Conservation (phyloP, 2,113 vertebrate genomes). For the Ivindomyrus marchei region DNA sequence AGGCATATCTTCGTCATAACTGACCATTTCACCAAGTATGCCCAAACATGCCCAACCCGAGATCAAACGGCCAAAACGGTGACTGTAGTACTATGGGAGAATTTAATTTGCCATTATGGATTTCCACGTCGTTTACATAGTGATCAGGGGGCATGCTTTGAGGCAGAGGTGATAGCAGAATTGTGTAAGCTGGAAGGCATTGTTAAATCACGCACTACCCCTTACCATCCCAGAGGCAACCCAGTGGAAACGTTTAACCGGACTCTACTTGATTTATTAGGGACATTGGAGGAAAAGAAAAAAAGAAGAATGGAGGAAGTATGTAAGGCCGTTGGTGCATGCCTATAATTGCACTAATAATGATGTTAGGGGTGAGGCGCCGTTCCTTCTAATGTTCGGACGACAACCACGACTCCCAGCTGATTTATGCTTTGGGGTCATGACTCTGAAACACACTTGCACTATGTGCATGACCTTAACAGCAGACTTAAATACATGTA, state of each 20-base stretch:
- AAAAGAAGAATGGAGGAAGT: no score
- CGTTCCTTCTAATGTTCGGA: no score
- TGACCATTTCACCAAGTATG: constrained; percentile 19
- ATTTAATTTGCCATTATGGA: constrained; percentile 26
- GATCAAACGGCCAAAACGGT: constrained; percentile 27
- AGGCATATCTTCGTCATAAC: neutral
- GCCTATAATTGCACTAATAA: no score
- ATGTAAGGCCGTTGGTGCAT: no score
- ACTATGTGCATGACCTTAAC: neutral
- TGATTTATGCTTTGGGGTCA: constrained; percentile 27
- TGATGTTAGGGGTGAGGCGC: no score
- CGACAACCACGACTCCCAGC: constrained; percentile 20
- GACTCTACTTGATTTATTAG: no score
- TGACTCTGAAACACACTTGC: constrained; percentile 7
- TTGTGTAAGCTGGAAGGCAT: constrained; percentile 19
- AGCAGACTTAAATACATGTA: constrained; percentile 19
- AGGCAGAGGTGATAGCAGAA: constrained; percentile 21
- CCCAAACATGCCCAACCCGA: constrained; percentile 10
- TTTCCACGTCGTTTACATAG: constrained; percentile 25
- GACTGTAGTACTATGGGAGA: constrained; percentile 22
- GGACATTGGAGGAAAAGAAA: no score
- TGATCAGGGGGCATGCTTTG: constrained; percentile 28
- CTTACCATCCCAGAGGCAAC: constrained; percentile 19
- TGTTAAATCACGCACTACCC: constrained; percentile 20
- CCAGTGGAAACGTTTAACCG: no score